Conservation (phyloP, 2,113 vertebrate genomes). For the Lepisosteus osseus region DNA sequence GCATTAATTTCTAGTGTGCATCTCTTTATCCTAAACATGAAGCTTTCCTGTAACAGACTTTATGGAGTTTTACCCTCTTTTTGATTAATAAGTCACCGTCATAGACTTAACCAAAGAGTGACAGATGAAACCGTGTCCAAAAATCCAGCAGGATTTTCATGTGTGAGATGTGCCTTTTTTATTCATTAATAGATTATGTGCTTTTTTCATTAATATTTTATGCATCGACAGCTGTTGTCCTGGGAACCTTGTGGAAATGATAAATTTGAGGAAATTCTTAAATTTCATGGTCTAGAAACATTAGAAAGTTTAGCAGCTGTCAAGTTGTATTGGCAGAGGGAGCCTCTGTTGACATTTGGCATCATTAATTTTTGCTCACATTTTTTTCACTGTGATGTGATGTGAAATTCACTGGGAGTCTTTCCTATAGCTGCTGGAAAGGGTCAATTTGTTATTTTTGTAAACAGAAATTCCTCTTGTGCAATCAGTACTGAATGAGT, state of each 20-base stretch:
- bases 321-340: conserved; percentile 21
- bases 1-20: no score
- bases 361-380: not conserved
- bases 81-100: no score
- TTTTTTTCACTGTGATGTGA: not conserved
- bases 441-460: conserved; percentile 6
- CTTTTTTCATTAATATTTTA: not conserved
- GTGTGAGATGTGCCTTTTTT: no score
- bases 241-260: conserved; percentile 20
- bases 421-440: conserved; percentile 6
- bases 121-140: no score
- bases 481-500: not conserved
- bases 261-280: conserved; percentile 36
- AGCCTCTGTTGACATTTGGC: not conserved
- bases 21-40: no score
- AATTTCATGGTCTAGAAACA: conserved; percentile 21
- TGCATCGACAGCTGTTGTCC: not conserved
- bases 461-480: conserved; percentile 5
- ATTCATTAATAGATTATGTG: no score
- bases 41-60: no score
- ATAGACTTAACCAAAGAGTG: no score
- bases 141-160: no score
- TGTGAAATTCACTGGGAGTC: not conserved
- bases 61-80: no score
- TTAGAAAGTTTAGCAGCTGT: conserved; percentile 30